phyloP scores from a whole-genome alignment of 1,140 invertebrate species.

The Choristoneura fumiferana region DNA sequence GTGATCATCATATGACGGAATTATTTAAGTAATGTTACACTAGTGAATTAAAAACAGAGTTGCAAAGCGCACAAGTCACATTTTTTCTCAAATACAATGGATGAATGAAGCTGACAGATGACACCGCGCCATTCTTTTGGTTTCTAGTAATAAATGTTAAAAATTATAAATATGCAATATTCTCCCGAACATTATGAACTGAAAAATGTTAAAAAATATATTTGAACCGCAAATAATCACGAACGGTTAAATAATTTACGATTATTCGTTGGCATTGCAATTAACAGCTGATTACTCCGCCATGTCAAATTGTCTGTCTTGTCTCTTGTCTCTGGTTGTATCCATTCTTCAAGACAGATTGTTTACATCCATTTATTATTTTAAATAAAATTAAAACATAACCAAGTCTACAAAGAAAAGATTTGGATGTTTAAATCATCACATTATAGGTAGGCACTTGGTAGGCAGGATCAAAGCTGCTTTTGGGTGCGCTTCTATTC shows the following conservation, averaged over 20 bases:
- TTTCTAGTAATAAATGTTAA: conserved; percentile 24
- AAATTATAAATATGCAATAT: conserved; percentile 4
- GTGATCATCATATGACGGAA: conserved; percentile 48
- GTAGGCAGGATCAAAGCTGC: too few species aligned
- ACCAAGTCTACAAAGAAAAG: too few species aligned
- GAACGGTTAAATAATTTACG: conserved; percentile 50
- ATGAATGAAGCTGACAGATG: conserved; percentile 76
- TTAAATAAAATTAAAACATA: too few species aligned
- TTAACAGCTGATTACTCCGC: conserved; percentile 78
- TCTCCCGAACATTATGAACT: not conserved
- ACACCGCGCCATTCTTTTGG: conserved; percentile 70
- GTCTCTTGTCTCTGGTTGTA: conserved; percentile 36
- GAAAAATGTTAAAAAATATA: conserved; percentile 22
- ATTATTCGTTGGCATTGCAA: conserved; percentile 69
- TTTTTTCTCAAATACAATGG: conserved; percentile 74
- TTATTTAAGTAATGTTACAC: conserved; percentile 55
- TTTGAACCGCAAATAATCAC: conserved; percentile 29
- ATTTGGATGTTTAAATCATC: too few species aligned
- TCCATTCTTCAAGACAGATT: not conserved
- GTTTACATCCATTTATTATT: too few species aligned
- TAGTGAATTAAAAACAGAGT: conserved; percentile 64
- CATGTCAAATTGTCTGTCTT: conserved; percentile 60
- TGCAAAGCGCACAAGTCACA: conserved; percentile 71
- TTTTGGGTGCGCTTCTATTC: too few species aligned
- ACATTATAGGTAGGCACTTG: too few species aligned